Conservation (phyloP, 2,797 vertebrate species). For the Sebastes alutus region DNA sequence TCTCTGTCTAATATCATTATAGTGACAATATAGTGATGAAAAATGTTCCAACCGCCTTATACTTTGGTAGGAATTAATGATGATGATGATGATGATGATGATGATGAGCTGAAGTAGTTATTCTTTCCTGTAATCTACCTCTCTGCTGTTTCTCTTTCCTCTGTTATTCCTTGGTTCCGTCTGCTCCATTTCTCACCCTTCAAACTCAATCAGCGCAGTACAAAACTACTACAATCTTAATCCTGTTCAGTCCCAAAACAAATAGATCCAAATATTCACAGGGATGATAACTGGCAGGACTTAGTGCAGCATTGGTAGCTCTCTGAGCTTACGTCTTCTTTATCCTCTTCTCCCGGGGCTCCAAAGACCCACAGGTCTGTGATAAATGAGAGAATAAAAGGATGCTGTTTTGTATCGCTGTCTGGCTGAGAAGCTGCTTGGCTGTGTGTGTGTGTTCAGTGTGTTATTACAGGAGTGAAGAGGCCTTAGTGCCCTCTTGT, state of each 20-base stretch:
- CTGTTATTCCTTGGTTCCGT: neutral
- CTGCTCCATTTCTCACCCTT: constrained; percentile 37
- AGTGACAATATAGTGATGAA: no score
- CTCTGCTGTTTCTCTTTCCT: constrained; percentile 2
- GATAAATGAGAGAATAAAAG: constrained; percentile 31
- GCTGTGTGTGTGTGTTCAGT: constrained; percentile 1
- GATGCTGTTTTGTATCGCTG: constrained; percentile 12
- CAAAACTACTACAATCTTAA: neutral
- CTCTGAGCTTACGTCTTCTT: neutral
- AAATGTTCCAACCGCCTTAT: neutral
- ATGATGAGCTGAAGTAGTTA: neutral
- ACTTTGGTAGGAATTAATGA: neutral
- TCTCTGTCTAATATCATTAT: neutral
- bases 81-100: neutral
- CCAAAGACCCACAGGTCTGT: constrained; percentile 39
- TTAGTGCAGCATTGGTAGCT: neutral
- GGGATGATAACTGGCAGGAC: neutral
- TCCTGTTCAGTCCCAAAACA: neutral
- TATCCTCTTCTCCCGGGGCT: constrained; percentile 9
- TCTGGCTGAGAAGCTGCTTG: constrained; percentile 38
- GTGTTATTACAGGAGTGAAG: constrained; percentile 14
- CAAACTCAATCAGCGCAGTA: neutral
- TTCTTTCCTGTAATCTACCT: constrained; percentile 27
- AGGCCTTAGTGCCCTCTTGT: neutral
- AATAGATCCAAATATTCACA: constrained; percentile 1